These are phyloP conservation scores for Cliona cf. orientalis DNA, from an alignment of 37 sponge, comb jelly and placozoan genomes.

Conservation along the genomic window DNA sequence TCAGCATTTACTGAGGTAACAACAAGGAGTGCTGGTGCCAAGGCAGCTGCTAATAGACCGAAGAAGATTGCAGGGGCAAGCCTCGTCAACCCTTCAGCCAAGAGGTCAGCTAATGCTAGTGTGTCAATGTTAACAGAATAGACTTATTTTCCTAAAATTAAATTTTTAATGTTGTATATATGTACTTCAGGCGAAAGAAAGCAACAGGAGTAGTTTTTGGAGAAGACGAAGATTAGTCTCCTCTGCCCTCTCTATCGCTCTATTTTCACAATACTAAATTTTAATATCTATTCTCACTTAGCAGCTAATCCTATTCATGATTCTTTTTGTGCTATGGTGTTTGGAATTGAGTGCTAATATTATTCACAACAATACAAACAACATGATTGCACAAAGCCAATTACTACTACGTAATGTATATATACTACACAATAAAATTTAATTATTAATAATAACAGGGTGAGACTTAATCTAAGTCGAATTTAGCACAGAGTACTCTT, in stretches of 20 bases:
- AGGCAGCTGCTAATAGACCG: neutral
- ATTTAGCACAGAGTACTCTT: neutral
- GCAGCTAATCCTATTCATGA: neutral
- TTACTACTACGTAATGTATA: neutral
- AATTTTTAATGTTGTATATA: neutral
- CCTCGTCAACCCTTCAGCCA: slow-evolving; percentile 60
- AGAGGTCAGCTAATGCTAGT: too few relatives aligned
- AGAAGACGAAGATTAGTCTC: slow-evolving; percentile 2
- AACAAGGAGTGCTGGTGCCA: neutral
- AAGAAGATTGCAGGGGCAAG: slow-evolving; percentile 60
- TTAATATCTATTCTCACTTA: neutral
- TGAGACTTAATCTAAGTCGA: too few relatives aligned
- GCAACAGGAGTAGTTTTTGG: slow-evolving; percentile 71
- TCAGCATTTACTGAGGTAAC: neutral
- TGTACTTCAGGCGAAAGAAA: slow-evolving; percentile 47
- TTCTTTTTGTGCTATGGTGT: neutral
- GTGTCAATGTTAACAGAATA: too few relatives aligned
- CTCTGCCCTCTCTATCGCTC: neutral
- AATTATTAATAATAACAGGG: too few relatives aligned
- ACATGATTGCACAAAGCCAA: neutral
- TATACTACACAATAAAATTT: too few relatives aligned
- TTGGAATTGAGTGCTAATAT: neutral
- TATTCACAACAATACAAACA: neutral
- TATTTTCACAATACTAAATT: neutral
- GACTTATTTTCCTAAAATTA: neutral